phyloP scores from a whole-genome alignment of 2,888 invertebrate genomes.

The Tiphia femorata region DNA sequence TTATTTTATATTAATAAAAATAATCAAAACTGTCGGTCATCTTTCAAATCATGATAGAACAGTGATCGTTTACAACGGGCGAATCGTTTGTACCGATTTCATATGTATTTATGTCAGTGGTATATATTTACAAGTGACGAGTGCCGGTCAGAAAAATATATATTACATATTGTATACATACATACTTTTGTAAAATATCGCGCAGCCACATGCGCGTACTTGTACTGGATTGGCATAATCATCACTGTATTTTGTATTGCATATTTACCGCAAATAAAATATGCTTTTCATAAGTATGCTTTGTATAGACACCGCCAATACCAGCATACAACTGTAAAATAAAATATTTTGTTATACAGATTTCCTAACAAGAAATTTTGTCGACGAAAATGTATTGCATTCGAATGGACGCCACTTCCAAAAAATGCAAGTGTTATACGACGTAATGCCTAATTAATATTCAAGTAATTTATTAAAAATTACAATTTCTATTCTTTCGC shows the following conservation, averaged over 20 bases:
- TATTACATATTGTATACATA: background rate
- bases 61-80: background rate
- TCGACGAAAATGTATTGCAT: background rate
- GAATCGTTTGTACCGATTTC: conserved; percentile 18
- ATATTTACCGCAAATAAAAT: conserved; percentile 53
- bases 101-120: conserved; percentile 16
- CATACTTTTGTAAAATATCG: conserved; percentile 28
- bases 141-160: conserved; percentile 4
- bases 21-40: background rate
- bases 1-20: background rate
- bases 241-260: conserved; percentile 39
- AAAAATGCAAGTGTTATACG: no score
- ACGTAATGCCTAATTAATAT: no score
- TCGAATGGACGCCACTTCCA: no score
- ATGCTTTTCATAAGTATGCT: conserved; percentile 38
- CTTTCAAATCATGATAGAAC: background rate
- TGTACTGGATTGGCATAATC: conserved; percentile 31
- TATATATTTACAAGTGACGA: conserved; percentile 5
- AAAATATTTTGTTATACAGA: background rate
- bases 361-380: background rate
- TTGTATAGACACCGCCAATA: background rate
- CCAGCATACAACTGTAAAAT: no score
- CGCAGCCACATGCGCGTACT: conserved; percentile 2
- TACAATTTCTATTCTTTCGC: no score
- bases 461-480: no score